Evolutionary conservation across 1,140 invertebrate species (phyloP), one percentile per base, ranked within the genome.

Genomic region (Lasaia peninsularis): DNA sequence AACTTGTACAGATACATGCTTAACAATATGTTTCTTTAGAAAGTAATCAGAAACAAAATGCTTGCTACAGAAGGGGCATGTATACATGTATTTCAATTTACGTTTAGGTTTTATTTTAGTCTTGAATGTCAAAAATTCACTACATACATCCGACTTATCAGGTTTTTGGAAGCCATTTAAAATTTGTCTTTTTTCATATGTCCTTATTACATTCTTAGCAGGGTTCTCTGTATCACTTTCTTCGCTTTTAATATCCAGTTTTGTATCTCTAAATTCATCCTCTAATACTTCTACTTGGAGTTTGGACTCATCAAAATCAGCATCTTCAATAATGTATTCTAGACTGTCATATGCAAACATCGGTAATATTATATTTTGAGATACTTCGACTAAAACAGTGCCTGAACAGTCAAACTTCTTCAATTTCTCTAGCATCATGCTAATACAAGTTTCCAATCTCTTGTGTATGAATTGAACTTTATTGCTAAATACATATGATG

Each of bases 21-120:
- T 76, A 8, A 80, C 50, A 35, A 84, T 52, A 34, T 88, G 85
- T 48, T 77, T 74, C 34, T 76, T 76, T 3, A 86, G 34, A 54
- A 82, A 85, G 62, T 81, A 86, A 49, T 80, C 75, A 2, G 83
- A 77, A 5, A 86, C 71, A 16, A 88, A 88, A 58, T 72, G 69
- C 64, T 86, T 88, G 54, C 67, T 75, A 32, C 85, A 88, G 2
- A 81, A 44, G 0, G 79, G 79, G 52, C 85, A 88, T 5, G 73
- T 76, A 10, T 64, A 80, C 60, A 65, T 73, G 11, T 54, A 77
- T 62, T 71, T 80, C 5, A 52, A 61, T 8, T 24, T 58, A 0
- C 54, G 52, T 31, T 60, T 70, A 49, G 50, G 61, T 60, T 68
- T 75, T 37, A 51, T 53, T 61, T 69, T 77, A 57, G 76, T 83